Evolutionary conservation across 1,140 invertebrate species (phyloP), one percentile per base, ranked within the genome.

Genomic region (Periplaneta americana): DNA sequence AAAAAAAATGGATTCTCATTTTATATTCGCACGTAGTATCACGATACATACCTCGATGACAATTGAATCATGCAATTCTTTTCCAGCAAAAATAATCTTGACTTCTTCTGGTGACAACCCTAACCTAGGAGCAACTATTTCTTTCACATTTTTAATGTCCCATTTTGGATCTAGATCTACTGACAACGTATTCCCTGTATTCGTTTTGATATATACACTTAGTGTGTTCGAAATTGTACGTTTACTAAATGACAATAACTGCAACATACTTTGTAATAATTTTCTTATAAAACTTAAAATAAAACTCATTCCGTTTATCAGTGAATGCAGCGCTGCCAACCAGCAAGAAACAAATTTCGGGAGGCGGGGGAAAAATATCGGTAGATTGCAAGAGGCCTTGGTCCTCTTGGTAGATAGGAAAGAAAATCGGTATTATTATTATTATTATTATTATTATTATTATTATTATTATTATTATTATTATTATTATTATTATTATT

Each of bases 61-160:
- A 18, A 92, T 92, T 17, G 93, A 91, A 87, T 96, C 93, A 81
- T 93, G 91, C 1, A 97, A 87, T 86, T 96, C 94, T 87, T 96
- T 96, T 22, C 96, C 96, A 75, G 95, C 95, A 87, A 97, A 95
- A 86, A 97, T 96, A 74, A 97, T 95, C 87, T 95, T 95, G 5
- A 96, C 89, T 85, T 96, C 93, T 32, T 94, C 91, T 2, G 93
- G 91, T 74, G 91, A 86, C 77, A 95, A 88, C 0, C 93, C 93
- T 75, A 96, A 88, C 86, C 92, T 90, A 4, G 92, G 92, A 0
- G 93, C 93, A 13, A 96, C 90, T 74, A 93, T 87, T 87, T 95
- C 91, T 87, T 96, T 96, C 0, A 96, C 91, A 84, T 94, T 92
- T 84, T 91, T 90, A 33, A 96, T 93, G 84, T 94, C 92, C 93